Conservation (phyloP, 2,888 invertebrate species). For the Orthosia gothica region DNA sequence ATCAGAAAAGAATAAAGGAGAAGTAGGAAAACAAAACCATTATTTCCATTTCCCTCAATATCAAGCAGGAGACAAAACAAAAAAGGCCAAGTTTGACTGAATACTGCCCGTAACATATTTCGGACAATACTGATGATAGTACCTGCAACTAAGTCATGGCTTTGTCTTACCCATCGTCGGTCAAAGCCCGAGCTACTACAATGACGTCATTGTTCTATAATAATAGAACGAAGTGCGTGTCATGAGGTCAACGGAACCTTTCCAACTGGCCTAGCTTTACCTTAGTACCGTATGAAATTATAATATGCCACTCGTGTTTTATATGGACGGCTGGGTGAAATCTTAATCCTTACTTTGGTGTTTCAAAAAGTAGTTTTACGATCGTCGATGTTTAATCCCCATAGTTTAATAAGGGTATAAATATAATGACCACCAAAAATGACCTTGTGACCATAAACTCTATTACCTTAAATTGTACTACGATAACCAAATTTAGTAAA, state of each 20-base stretch:
- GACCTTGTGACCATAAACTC: too few relatives aligned
- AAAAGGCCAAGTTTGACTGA: neutral
- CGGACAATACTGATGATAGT: neutral
- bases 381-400: too few relatives aligned
- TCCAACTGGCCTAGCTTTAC: slow-evolving; percentile 30
- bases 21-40: too few relatives aligned
- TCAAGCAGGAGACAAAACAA: too few relatives aligned
- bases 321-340: slow-evolving; percentile 11
- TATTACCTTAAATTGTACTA: too few relatives aligned
- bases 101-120: neutral
- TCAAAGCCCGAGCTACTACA: slow-evolving; percentile 14
- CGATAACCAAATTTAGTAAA: too few relatives aligned
- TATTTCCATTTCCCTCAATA: too few relatives aligned
- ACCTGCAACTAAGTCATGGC: neutral
- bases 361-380: neutral
- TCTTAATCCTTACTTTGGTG: neutral
- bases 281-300: slow-evolving; percentile 27
- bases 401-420: too few relatives aligned
- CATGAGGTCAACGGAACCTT: slow-evolving; percentile 63
- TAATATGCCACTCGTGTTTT: slow-evolving; percentile 18
- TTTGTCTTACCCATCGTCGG: slow-evolving; percentile 17
- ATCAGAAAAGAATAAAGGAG: too few relatives aligned
- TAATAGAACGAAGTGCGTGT: slow-evolving; percentile 61
- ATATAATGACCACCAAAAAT: too few relatives aligned
- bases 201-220: slow-evolving; percentile 58